Evolutionary conservation across 2,113 vertebrate species (phyloP), one percentile per base, ranked within the genome.

Genomic region (Callocephalon fimbriatum): DNA sequence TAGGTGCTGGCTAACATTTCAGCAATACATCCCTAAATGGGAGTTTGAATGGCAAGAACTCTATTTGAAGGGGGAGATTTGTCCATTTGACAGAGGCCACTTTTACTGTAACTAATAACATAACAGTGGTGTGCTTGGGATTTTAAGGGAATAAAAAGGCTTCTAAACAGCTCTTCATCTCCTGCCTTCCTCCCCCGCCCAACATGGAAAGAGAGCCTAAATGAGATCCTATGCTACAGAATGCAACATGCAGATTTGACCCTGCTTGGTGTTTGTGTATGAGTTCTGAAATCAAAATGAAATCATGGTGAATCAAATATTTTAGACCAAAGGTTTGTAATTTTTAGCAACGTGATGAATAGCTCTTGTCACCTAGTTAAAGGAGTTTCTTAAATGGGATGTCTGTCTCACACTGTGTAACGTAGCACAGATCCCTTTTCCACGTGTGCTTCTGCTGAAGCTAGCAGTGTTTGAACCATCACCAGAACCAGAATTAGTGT

Each of bases 121-220:
- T 56, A 84, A 23, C 25, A 45, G 12, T 78, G 12, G 7, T 47
- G 9, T 72, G 8, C 12, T 90, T 92, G 48, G 31, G 44, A 65
- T 65, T 91, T 56, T 48, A 91, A 72, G 38, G 42, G 21, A 86
- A 78, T 48, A 54, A 54, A 72, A 95, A 40, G 8, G 7, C 20
- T 85, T 67, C 26, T 67, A 82, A 53, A 31, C 0, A 0, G 10
- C 20, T 80, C 7, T 86, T 76, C 9, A 13, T 61, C 5, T 38
- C 12, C 12, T 10, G 21, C 0, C 6, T 4, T 0, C 3, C 8
- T 13, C 4, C 4, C 5, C 8, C 0, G 2, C 25, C 31, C 31
- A 13, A 14, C 8, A 18, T 7, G 14, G 37, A 74, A n/a, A 48
- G 6, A n/a, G 7, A 42, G 8, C 13, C 35, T 48, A 29, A 40